Evolutionary conservation across 2,113 vertebrate species (phyloP).

Genomic region (Peromyscus maniculatus): DNA sequence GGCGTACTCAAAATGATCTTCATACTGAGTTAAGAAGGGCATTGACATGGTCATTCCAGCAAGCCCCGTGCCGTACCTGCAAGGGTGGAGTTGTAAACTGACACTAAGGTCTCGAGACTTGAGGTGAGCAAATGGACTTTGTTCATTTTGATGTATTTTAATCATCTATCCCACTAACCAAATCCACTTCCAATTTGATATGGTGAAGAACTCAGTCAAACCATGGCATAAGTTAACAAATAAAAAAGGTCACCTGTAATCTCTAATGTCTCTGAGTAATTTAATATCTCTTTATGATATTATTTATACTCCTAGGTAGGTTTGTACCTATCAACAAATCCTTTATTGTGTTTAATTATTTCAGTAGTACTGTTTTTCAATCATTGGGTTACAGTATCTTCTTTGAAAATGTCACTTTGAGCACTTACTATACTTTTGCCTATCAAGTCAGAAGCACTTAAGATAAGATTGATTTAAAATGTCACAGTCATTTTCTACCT

Average conservation of each 20-base stretch:
- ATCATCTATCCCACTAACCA: not conserved
- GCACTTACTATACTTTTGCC: constrained; percentile 17
- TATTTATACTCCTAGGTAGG: not conserved
- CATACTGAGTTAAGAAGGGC: not conserved
- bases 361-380: not conserved
- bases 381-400: not conserved
- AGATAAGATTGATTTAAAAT: constrained; percentile 45
- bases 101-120: not conserved
- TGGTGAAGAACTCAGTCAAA: not conserved
- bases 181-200: constrained; percentile 23
- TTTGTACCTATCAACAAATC: constrained; percentile 1
- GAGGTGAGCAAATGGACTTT: not conserved
- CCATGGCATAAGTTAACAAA: not conserved
- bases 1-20: not conserved
- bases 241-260: not conserved
- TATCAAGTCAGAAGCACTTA: constrained; percentile 31
- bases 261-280: not conserved
- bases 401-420: not conserved
- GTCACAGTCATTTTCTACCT: not conserved
- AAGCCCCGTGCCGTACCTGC: not conserved
- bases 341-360: constrained; percentile 9
- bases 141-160: constrained; percentile 25
- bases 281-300: constrained; percentile 45
- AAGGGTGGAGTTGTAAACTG: not conserved
- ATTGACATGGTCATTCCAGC: too few species aligned